phyloP scores from a whole-genome alignment of 2,888 invertebrate species.

The Habrosyne pyritoides region DNA sequence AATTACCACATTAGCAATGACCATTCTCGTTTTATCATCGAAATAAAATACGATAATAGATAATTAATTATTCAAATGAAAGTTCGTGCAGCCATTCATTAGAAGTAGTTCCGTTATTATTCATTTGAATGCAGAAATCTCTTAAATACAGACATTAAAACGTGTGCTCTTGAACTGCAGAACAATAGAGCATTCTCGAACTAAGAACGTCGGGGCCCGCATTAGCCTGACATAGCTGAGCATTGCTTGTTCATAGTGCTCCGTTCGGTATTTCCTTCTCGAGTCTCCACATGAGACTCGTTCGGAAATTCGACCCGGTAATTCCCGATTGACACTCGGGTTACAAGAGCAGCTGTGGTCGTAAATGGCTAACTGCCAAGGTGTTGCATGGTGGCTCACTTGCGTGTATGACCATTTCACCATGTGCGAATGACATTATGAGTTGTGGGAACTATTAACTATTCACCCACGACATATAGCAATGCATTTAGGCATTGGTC shows the following conservation, averaged over 20 bases:
- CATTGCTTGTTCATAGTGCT: neutral
- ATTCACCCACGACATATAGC: neutral
- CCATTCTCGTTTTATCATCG: no score
- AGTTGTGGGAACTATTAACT: constrained; percentile 26
- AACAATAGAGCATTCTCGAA: neutral
- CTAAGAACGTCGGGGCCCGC: neutral
- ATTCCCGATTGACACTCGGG: neutral
- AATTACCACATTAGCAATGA: no score
- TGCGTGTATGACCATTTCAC: constrained; percentile 18
- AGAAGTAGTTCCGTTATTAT: no score
- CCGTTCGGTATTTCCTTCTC: neutral
- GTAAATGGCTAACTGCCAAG: constrained; percentile 21
- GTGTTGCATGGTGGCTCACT: constrained; percentile 23
- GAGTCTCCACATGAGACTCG: neutral
- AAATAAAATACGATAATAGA: no score
- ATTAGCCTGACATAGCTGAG: neutral
- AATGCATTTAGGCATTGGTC: neutral
- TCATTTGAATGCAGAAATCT: no score
- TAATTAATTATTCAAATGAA: no score
- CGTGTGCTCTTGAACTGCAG: neutral
- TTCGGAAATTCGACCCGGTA: neutral
- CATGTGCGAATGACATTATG: constrained; percentile 28
- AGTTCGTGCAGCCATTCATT: no score
- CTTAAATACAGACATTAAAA: no score
- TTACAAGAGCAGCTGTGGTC: neutral